These are phyloP conservation scores for Centropus bengalensis DNA, from an alignment of 2,113 vertebrate species.

Conservation along the genomic window DNA sequence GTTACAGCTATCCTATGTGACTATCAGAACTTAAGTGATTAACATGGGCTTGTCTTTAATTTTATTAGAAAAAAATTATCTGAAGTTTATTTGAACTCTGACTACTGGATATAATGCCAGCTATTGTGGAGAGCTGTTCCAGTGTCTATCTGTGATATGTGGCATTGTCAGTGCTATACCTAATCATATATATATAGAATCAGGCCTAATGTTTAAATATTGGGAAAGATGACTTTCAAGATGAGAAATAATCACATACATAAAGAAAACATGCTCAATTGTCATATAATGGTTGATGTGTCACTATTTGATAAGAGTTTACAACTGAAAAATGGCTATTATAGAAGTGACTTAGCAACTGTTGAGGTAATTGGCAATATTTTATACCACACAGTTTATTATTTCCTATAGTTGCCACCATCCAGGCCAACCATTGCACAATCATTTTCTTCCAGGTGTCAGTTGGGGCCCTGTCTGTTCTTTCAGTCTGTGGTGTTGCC, in stretches of 20 bases:
- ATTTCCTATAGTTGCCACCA: not conserved
- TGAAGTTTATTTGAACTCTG: not conserved
- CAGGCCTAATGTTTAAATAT: not conserved
- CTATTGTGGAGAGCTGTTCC: not conserved
- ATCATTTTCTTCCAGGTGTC: not conserved
- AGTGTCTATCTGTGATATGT: rapidly evolving
- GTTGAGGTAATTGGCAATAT: not conserved
- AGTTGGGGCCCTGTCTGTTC: not conserved
- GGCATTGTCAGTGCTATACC: not conserved
- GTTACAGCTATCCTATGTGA: not conserved
- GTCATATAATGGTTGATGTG: not conserved
- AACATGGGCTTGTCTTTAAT: not conserved
- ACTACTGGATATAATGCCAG: not conserved
- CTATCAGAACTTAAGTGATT: not conserved
- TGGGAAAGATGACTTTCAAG: not conserved
- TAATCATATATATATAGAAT: not conserved
- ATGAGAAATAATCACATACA: not conserved
- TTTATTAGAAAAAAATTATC: not conserved
- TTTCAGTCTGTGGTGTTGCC: not conserved
- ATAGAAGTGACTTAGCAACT: not conserved
- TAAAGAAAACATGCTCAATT: not conserved
- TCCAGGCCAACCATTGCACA: not conserved
- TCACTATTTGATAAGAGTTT: not conserved
- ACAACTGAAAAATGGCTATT: not conserved
- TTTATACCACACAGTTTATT: not conserved